Conservation (phyloP, 2,797 vertebrate species). For the Lacerta agilis region DNA sequence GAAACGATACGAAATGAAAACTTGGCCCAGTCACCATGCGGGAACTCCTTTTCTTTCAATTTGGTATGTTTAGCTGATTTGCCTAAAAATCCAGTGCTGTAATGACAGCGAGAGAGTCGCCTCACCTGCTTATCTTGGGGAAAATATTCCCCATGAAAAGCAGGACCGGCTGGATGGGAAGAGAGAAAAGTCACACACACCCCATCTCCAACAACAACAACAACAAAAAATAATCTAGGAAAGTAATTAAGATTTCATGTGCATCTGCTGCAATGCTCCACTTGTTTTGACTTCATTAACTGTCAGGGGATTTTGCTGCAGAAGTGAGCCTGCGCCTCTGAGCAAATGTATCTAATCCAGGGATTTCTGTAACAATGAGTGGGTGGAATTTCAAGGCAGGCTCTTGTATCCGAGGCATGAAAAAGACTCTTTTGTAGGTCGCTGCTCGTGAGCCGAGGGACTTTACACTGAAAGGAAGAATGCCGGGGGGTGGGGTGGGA, state of each 20-base stretch:
- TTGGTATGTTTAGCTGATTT: no score
- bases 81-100: no score
- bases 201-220: neutral
- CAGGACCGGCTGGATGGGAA: neutral
- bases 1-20: no score
- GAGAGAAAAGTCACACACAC: neutral
- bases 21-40: no score
- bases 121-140: neutral
- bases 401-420: conserved; percentile 29
- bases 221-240: neutral
- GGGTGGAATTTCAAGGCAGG: conserved; percentile 42
- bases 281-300: conserved; percentile 36
- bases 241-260: conserved; percentile 34
- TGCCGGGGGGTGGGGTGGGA: no score
- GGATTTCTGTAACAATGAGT: conserved; percentile 41
- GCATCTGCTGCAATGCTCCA: conserved; percentile 14
- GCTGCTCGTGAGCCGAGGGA: conserved; percentile 27
- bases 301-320: conserved; percentile 25
- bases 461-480: conserved; percentile 36
- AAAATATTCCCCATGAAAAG: neutral
- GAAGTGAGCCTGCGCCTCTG: conserved; percentile 39
- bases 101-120: no score
- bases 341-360: conserved; percentile 55
- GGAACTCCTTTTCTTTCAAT: no score
- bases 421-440: conserved; percentile 48